These are phyloP conservation scores for Drosophila navojoa DNA, from an alignment of 1,140 invertebrate species.

Conservation along the genomic window DNA sequence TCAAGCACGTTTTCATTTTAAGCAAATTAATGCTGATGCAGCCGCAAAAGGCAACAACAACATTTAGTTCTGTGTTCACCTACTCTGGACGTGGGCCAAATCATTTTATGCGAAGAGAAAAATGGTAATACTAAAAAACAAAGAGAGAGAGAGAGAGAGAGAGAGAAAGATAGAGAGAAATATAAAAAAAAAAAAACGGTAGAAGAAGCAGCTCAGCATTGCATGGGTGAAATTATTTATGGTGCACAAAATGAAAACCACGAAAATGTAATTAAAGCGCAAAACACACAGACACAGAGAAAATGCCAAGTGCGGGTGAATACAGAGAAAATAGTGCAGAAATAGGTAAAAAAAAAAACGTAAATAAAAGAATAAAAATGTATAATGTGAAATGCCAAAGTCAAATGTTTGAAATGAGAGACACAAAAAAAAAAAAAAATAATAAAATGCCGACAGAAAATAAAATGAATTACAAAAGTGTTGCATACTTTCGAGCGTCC, in stretches of 20 bases:
- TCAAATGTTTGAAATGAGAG: conserved; percentile 46
- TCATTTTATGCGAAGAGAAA: conserved; percentile 30
- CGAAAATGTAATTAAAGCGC: conserved; percentile 79
- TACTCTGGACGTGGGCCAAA: conserved; percentile 20
- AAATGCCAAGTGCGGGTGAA: conserved; percentile 10
- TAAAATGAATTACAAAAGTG: conserved; percentile 34
- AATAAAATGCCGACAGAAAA: conserved; percentile 2
- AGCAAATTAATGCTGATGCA: conserved; percentile 54
- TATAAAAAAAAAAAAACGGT: background rate
- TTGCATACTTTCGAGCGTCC: conserved; percentile 47
- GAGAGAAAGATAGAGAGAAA: background rate
- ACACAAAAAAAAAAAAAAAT: conserved; percentile 26
- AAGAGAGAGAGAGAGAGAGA: background rate
- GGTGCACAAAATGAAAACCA: conserved; percentile 67
- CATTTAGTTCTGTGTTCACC: conserved; percentile 18
- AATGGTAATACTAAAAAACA: background rate
- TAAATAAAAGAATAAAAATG: conserved; percentile 34
- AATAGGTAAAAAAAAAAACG: background rate
- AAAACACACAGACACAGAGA: conserved; percentile 34
- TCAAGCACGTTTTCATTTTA: conserved; percentile 48
- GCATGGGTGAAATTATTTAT: conserved; percentile 70
- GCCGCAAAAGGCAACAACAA: conserved; percentile 20
- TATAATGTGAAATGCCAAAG: conserved; percentile 72
- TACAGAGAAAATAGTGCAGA: background rate
- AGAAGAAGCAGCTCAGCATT: conserved; percentile 13